phyloP scores from a whole-genome alignment of 2,113 vertebrate genomes.

The Dicaeum eximium region DNA sequence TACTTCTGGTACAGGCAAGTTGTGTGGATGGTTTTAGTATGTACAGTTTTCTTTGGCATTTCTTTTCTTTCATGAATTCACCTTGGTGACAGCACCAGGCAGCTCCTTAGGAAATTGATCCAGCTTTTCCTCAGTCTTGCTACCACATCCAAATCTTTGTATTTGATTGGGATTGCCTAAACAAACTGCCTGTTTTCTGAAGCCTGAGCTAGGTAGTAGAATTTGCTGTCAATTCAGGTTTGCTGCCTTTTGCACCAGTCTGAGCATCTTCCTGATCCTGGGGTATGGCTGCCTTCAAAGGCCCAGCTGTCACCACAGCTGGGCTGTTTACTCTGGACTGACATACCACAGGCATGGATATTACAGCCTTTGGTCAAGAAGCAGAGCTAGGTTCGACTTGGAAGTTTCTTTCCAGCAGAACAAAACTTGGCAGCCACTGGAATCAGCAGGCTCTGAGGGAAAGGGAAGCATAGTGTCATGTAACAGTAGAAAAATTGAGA shows the following conservation, averaged over 20 bases:
- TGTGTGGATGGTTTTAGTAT: background rate
- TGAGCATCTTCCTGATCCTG: background rate
- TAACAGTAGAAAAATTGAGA: background rate
- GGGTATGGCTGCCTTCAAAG: background rate
- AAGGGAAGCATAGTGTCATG: background rate
- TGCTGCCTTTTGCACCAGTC: background rate
- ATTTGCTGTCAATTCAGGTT: background rate
- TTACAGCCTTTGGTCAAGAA: background rate
- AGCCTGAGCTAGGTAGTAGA: background rate
- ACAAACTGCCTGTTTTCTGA: background rate
- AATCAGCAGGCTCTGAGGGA: background rate
- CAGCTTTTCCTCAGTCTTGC: background rate
- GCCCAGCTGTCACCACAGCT: background rate
- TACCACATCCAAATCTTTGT: background rate
- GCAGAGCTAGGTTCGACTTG: fast-evolving
- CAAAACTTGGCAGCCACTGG: background rate
- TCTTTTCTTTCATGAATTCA: background rate
- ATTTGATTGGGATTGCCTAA: background rate
- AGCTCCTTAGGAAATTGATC: background rate
- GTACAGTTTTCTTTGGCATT: background rate
- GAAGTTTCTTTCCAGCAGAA: background rate
- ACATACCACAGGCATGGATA: fast-evolving
- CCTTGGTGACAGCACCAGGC: background rate
- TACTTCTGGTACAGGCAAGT: background rate
- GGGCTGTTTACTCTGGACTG: background rate